Evolutionary conservation across 2,888 invertebrate species (phyloP), one percentile per base, ranked within the genome.

Genomic region (Pseudoips prasinana): DNA sequence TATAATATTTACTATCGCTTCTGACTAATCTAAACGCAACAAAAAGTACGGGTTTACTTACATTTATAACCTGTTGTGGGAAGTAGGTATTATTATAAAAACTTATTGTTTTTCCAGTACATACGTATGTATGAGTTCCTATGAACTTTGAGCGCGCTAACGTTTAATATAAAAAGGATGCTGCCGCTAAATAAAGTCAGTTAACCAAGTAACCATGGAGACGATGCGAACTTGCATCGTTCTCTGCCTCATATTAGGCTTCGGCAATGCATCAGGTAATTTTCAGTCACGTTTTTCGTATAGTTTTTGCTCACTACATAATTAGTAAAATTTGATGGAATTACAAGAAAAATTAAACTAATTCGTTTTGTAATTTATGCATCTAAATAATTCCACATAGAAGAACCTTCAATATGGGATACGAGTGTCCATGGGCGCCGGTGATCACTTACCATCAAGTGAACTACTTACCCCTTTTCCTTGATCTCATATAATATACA

Each of bases 131-230:
- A 54, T 40, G 55, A 53, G 58, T 64, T 69, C 57, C 64, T 64
- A 61, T 53, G 64, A 68, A 73, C 68, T 71, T 62, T 58, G 65
- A 61, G 61, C 62, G 64, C 62, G 68, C 64, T 64, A 60, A 51
- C 56, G 58, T 61, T 70, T 64, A 66, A 71, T 85, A 85, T 85
- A 85, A 73, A 14, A 83, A 82, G 85, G 82, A 77, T 75, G 70
- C 47, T 42, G 44, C 34, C 23, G 45, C 33, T 44, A 36, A 25
- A 37, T 43, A 42, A 25, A 37, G 59, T 65, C 65, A 76, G 77
- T 78, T 57, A 58, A 64, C 62, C 58, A 51, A 46, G 46, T 39
- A 69, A 64, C 49, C 65, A 85, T 85, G 85, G 69, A 55, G 57
- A 47, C 69, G 56, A 52, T 63, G 63, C 68, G 64, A 43, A 45